Evolutionary conservation across 2,113 vertebrate species (phyloP), one percentile per base, ranked within the genome.

Genomic region (Periophthalmodon schlosseri): DNA sequence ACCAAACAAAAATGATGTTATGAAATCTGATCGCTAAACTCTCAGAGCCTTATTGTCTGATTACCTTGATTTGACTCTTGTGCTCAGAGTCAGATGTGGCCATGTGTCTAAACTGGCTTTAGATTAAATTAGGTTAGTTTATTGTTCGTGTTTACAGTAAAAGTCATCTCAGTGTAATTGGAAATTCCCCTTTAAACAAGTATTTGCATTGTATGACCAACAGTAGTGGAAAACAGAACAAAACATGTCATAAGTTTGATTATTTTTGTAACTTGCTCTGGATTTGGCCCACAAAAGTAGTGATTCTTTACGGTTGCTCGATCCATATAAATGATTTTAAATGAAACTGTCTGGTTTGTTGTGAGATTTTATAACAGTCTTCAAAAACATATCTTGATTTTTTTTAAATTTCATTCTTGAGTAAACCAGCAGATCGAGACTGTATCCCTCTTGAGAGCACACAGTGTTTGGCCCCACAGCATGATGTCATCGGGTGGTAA

Each of bases 1-100:
- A 65, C 63, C 34, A 44, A 39, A 65, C 63, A 44, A 21, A 65
- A 65, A 65, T n/a, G 34, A 65, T 39, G 33, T 39, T 65, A 65
- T 65, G 63, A 65, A 65, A 65, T n/a, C 3, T 39, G 63, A 18
- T 39, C 39, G 20, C 18, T 65, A 33, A 63, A 63, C 60, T n/a
- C 5, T n/a, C 52, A 11, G 61, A 44, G 63, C 13, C 16, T 44
- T 44, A n/a, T 44, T 65, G 63, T 65, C 18, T 65, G 63, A 11
- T 65, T 65, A n/a, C 63, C 60, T n/a, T 65, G 61, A 39, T 12
- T 21, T 13, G 63, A 39, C 34, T 65, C 63, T 65, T 65, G 34
- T 34, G 60, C 14, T 34, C 28, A 2, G 6, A 39, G 11, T 65
- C n/a, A 65, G 18, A 44, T 21, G 18, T 65, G 34, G 63, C 2